Conservation (phyloP, 2,113 vertebrate species). For the Perca schrenkii region DNA sequence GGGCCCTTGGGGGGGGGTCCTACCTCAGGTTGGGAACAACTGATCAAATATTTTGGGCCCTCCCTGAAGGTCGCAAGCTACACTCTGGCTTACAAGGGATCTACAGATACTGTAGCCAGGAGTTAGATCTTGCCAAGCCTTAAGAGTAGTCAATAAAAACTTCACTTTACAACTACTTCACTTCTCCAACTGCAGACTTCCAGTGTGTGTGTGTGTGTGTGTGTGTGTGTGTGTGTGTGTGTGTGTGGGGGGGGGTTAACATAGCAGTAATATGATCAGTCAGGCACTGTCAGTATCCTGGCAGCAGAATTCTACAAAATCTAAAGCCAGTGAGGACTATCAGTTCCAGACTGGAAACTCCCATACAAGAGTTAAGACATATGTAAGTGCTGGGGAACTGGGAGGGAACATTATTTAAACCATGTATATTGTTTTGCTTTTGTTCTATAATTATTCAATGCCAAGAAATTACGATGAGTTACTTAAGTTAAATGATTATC, state of each 20-base stretch:
- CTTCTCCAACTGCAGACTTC: constrained; percentile 54
- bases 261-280: constrained; percentile 69
- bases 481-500: constrained; percentile 5
- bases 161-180: constrained; percentile 42
- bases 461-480: constrained; percentile 2
- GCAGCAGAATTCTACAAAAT: constrained; percentile 55
- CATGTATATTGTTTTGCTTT: constrained; percentile 8
- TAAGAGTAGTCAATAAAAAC: constrained; percentile 61
- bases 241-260: constrained; percentile 42
- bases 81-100: constrained; percentile 8
- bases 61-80: constrained; percentile 2
- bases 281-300: constrained; percentile 65
- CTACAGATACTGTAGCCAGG: constrained; percentile 36
- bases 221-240: background rate
- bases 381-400: constrained; percentile 23
- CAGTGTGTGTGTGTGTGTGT: constrained; percentile 10
- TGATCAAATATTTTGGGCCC: constrained; percentile 6
- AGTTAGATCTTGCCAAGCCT: constrained; percentile 52
- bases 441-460: constrained; percentile 11
- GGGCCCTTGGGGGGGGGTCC: background rate
- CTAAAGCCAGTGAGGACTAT: constrained; percentile 57
- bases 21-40: constrained; percentile 17
- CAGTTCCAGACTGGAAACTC: constrained; percentile 67
- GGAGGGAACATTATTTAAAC: constrained; percentile 20
- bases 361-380: constrained; percentile 41